phyloP scores from a whole-genome alignment of 2,113 vertebrate species.

The Rhagologus leucostigma region DNA sequence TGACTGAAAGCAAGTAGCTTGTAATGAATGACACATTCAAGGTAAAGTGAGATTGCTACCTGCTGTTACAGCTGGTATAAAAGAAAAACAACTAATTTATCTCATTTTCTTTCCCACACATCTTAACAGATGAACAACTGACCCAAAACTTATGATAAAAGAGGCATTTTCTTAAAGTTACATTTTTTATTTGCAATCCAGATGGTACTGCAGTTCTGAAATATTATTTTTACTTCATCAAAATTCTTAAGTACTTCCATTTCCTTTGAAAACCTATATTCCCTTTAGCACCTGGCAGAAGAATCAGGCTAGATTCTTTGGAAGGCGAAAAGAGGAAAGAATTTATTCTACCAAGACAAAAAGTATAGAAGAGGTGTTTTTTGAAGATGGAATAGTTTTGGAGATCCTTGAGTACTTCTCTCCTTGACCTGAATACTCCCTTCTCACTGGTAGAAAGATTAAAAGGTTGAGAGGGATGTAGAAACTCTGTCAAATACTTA shows the following conservation, averaged over 20 bases:
- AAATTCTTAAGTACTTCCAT: not conserved
- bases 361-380: not conserved
- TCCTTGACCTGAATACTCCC: not conserved
- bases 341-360: not conserved
- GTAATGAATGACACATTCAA: conserved; percentile 60
- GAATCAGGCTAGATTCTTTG: not conserved
- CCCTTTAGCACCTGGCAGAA: not conserved
- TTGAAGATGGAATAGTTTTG: not conserved
- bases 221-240: not conserved
- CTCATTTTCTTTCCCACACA: not conserved
- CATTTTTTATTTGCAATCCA: not conserved
- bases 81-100: conserved; percentile 20
- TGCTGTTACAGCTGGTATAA: conserved; percentile 30
- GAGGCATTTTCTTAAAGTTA: not conserved
- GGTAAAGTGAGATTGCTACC: conserved; percentile 36
- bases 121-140: conserved; percentile 16
- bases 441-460: not conserved
- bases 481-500: not conserved
- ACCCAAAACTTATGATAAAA: conserved; percentile 4
- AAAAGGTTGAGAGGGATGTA: not conserved
- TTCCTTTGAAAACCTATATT: not conserved
- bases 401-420: not conserved
- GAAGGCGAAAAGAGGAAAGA: not conserved
- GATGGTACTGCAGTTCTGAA: not conserved
- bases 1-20: conserved; percentile 54